phyloP scores from a whole-genome alignment of 92 coral and sea anemone genomes.

The Paramuricea clavata region DNA sequence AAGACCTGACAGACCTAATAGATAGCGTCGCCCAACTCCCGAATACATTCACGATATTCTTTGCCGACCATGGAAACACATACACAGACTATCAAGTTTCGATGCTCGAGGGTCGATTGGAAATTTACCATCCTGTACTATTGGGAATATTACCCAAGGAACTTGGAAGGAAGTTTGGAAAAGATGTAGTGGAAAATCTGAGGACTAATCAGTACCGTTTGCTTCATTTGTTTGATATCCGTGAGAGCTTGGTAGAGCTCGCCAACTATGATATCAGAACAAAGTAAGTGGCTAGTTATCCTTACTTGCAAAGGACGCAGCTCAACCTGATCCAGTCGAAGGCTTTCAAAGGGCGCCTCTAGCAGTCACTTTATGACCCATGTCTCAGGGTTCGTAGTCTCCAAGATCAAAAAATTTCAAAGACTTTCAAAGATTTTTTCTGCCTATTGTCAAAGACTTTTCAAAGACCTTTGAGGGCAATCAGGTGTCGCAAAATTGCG shows the following conservation, averaged over 20 bases:
- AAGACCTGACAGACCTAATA: constrained; percentile 64
- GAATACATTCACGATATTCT: constrained; percentile 77
- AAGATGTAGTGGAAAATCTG: constrained; percentile 66
- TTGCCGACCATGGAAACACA: constrained; percentile 93
- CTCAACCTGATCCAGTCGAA: no score
- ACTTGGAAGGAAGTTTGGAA: constrained; percentile 73
- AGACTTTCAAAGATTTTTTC: no score
- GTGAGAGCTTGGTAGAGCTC: constrained; percentile 74
- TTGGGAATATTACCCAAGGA: constrained; percentile 79
- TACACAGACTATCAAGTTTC: constrained; percentile 74
- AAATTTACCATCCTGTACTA: constrained; percentile 85
- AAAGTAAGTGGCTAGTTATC: neutral
- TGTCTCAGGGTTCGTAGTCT: no score
- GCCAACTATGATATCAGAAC: constrained; percentile 50
- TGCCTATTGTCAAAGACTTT: no score
- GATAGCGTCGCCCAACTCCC: constrained; percentile 60
- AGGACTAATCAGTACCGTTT: constrained; percentile 74
- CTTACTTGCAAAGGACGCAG: no score
- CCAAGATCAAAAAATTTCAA: no score
- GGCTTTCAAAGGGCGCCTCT: no score
- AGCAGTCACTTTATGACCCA: no score
- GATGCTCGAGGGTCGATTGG: constrained; percentile 82
- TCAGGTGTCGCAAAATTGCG: no score
- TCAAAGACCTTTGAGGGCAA: no score
- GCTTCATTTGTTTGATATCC: constrained; percentile 75